Conservation (phyloP, 2,888 invertebrate genomes). For the Hydrotaea diabolus region DNA sequence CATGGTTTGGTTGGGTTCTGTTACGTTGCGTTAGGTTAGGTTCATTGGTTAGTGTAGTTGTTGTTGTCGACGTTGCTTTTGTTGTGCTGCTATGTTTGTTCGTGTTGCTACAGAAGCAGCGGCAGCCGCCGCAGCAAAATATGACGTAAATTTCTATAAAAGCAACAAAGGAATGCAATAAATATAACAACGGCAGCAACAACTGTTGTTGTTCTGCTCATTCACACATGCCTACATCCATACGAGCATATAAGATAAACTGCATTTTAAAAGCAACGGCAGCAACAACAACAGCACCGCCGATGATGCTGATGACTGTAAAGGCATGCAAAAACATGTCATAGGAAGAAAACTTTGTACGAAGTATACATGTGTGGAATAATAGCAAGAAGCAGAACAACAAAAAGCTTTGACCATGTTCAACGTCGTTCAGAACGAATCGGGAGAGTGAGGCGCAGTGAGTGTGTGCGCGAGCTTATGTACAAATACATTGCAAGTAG, state of each 20-base stretch:
- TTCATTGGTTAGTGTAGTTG: conserved; percentile 19
- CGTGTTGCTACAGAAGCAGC: not conserved
- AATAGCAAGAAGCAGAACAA: not conserved
- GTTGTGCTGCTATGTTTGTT: conserved; percentile 14
- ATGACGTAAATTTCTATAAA: conserved; percentile 48
- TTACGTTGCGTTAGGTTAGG: conserved; percentile 48
- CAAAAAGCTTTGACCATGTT: conserved; percentile 17
- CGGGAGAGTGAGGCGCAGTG: not conserved
- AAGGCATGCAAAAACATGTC: conserved; percentile 27
- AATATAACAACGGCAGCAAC: not conserved
- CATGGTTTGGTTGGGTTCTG: not conserved
- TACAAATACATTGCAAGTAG: not conserved
- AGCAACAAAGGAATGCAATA: conserved; percentile 37
- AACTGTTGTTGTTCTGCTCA: too few relatives aligned
- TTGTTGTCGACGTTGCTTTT: not conserved
- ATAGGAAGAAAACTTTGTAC: not conserved
- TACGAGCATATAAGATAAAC: not conserved
- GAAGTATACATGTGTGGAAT: not conserved
- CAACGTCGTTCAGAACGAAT: not conserved
- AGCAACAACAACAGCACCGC: too few relatives aligned
- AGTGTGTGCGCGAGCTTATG: not conserved
- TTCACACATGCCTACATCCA: too few relatives aligned
- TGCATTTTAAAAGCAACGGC: conserved; percentile 7
- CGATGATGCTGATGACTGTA: not conserved
- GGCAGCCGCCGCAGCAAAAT: not conserved